A percentile compares a stretch with the other conserved stretches of the same genome.
phyloP scores from a whole-genome alignment of 2,888 invertebrate species.

The Ptilodon capucinus region DNA sequence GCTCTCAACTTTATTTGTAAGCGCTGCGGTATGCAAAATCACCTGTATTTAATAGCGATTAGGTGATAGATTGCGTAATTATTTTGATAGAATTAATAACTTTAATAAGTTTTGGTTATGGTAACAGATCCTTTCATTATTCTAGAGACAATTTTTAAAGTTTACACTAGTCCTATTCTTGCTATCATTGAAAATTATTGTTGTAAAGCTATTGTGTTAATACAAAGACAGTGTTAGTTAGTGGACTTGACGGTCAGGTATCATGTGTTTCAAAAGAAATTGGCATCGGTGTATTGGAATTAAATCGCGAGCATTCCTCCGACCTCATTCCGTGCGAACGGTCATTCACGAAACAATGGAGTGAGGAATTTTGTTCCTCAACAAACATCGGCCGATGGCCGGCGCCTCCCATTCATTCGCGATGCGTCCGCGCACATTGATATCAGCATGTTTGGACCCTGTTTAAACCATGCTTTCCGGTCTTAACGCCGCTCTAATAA shows the following conservation, averaged over 20 bases:
- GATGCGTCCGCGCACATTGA: slow-evolving; percentile 48
- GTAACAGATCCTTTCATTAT: too few species aligned
- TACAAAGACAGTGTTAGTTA: too few species aligned
- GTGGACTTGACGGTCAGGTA: neutral
- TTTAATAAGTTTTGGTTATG: neutral
- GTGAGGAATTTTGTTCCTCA: slow-evolving; percentile 62
- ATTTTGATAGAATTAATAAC: slow-evolving; percentile 11
- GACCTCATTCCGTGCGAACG: slow-evolving; percentile 37
- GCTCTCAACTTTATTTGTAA: slow-evolving; percentile 45
- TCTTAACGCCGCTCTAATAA: slow-evolving; percentile 63
- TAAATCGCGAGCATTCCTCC: slow-evolving; percentile 33
- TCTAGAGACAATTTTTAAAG: too few species aligned
- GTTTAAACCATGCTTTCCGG: slow-evolving; percentile 73
- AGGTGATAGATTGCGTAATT: slow-evolving; percentile 46
- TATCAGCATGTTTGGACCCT: slow-evolving; percentile 57
- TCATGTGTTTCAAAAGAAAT: slow-evolving; percentile 18
- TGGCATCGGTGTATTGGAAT: slow-evolving; percentile 17
- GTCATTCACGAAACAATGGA: slow-evolving; percentile 61
- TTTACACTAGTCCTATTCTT: too few species aligned
- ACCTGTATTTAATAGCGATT: slow-evolving; percentile 61
- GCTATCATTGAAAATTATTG: too few species aligned
- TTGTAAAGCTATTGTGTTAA: too few species aligned
- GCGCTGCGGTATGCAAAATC: slow-evolving; percentile 62
- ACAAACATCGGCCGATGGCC: slow-evolving; percentile 63
- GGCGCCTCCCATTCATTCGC: slow-evolving; percentile 60